Base-by-base conservation (phyloP, 2,113 vertebrate species). In the Climacteris rufus region DNA sequence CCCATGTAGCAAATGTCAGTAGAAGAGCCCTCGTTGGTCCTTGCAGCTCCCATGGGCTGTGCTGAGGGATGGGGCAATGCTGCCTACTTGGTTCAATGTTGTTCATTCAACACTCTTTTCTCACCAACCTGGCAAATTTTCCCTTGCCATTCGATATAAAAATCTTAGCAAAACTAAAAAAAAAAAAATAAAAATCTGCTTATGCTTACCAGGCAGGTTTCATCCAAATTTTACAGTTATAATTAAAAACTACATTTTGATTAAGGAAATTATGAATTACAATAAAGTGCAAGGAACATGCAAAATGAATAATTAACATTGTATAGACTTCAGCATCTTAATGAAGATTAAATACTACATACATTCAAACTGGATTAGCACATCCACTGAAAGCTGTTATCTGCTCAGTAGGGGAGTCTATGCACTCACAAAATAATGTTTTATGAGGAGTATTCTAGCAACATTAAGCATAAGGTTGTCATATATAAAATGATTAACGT, bases 231-330 rank as follows among this genome's bases (percentile, higher is more conserved):
- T 95, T 96, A 91, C 79, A 91, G 96, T 96, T 97, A 95, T 98
- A 98, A 98, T 98, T 98, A 98, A 98, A 98, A 97, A 93, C 95
- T 97, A 96, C 97, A 93, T 97, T 98, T 98, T 97, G 97, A 98
- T 96, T 98, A 98, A 97, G 97, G 97, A 98, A 98, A 98, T 98
- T 98, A 98, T 95, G 96, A 98, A 96, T 96, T 97, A 97, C 97
- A 97, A 97, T 97, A 97, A 98, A 97, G 96, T 98, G 87, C 97
- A 97, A 95, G 87, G 95, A 98, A 97, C 97, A 96, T 97, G 96
- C 92, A 94, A 98, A 98, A 98, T 98, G 97, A 98, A 98, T 98
- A 98, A 98, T 98, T 98, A 98, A 98, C 95, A 64, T 95, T 97
- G 97, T 98, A 97, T 98, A 98, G 97, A 97, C 97, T 98, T 97